Conservation (phyloP, 1,140 invertebrate species). For the Araneus ventricosus region DNA sequence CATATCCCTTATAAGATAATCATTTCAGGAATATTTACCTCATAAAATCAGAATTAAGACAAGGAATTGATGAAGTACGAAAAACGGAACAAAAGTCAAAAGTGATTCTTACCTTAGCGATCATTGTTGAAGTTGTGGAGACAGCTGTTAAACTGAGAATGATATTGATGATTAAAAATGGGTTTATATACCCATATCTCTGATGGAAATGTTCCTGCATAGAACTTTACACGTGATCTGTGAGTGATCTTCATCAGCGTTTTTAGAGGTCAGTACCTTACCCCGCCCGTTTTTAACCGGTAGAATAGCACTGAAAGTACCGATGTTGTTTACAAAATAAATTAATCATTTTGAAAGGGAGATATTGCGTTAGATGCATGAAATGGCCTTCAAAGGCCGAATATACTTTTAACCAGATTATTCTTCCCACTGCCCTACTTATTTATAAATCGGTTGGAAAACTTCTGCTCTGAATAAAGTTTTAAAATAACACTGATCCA, state of each 20-base stretch:
- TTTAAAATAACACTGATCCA: no score
- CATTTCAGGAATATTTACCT: no score
- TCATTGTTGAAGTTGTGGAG: not conserved
- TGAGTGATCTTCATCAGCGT: not conserved
- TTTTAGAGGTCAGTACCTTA: not conserved
- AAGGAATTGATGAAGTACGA: not conserved
- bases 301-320: not conserved
- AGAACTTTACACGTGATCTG: not conserved
- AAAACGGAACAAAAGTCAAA: not conserved
- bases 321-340: conserved; percentile 1
- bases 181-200: not conserved
- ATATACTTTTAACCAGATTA: no score
- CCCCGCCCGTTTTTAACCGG: not conserved
- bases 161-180: not conserved
- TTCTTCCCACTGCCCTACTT: no score
- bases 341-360: not conserved
- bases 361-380: not conserved
- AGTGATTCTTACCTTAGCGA: not conserved
- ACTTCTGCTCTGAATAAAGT: no score
- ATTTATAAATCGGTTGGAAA: no score
- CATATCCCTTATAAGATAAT: no score
- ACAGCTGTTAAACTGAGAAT: not conserved
- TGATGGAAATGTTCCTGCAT: not conserved
- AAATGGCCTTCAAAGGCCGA: no score
- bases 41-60: no score